phyloP scores from a whole-genome alignment of 1,140 invertebrate genomes.

The Ips typographus region DNA sequence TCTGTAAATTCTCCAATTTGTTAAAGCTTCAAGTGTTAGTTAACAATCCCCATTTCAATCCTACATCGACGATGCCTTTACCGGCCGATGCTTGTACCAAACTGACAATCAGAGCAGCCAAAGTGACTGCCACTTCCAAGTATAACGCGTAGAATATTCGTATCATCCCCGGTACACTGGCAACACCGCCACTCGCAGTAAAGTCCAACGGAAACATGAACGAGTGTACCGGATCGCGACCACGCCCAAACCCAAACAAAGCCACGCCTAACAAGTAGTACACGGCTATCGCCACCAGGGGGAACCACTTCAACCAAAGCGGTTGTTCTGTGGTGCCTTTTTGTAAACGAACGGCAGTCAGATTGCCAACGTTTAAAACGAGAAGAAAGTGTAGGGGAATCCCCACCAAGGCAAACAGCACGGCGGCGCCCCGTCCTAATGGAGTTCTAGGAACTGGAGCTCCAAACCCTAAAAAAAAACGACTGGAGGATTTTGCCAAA shows the following conservation, averaged over 20 bases:
- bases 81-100: constrained; percentile 60
- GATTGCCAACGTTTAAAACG: constrained; percentile 62
- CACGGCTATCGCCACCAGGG: constrained; percentile 51
- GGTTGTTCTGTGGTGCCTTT: constrained; percentile 47
- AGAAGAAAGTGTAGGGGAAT: constrained; percentile 64
- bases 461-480: constrained; percentile 57
- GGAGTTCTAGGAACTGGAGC: constrained; percentile 63
- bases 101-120: constrained; percentile 62
- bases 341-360: constrained; percentile 58
- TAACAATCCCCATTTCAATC: constrained; percentile 58
- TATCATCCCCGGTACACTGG: constrained; percentile 59
- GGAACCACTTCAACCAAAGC: constrained; percentile 53
- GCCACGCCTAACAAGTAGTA: constrained; percentile 64
- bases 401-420: constrained; percentile 61
- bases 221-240: constrained; percentile 57
- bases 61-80: constrained; percentile 58
- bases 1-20: neutral
- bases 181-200: constrained; percentile 67
- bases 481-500: neutral
- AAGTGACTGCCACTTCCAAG: constrained; percentile 65
- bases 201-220: constrained; percentile 69
- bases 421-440: constrained; percentile 58
- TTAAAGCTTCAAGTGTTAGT: constrained; percentile 51
- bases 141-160: constrained; percentile 67
- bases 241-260: constrained; percentile 61